These are phyloP conservation scores for Sigmodon hispidus DNA, from an alignment of 2,113 vertebrate species.

Conservation along the genomic window DNA sequence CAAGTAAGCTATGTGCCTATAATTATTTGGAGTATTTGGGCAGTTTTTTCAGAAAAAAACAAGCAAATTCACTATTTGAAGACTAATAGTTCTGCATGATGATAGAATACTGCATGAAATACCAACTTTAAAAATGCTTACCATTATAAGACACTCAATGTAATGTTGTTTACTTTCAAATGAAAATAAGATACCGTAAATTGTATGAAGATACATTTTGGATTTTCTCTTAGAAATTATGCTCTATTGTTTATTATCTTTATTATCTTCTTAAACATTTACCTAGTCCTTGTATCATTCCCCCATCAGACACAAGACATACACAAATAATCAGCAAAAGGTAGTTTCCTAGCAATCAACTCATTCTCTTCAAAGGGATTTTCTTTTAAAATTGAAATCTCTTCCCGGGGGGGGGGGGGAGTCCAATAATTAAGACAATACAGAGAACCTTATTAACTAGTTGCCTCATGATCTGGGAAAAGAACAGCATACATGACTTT, in stretches of 20 bases:
- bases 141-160: conserved; percentile 20
- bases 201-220: conserved; percentile 54
- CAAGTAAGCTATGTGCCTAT: conserved; percentile 29
- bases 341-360: conserved; percentile 68
- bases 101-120: conserved; percentile 22
- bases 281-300: conserved; percentile 23
- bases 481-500: not conserved
- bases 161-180: conserved; percentile 21
- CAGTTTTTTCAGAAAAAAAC: conserved; percentile 54
- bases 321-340: conserved; percentile 27
- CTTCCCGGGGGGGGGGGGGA: not conserved
- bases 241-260: conserved; percentile 35
- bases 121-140: conserved; percentile 40
- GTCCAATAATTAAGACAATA: not conserved
- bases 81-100: conserved; percentile 46
- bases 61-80: conserved; percentile 9
- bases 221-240: conserved; percentile 45
- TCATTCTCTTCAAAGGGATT: conserved; percentile 40
- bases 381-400: conserved; percentile 51
- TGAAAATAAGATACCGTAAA: conserved; percentile 48
- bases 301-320: conserved; percentile 32
- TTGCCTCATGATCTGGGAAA: not conserved
- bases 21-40: conserved; percentile 44
- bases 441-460: not conserved
- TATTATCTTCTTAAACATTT: conserved; percentile 20